A percentile compares a stretch with the other conserved stretches of the same genome.
Conservation (phyloP, 1,140 invertebrate species). For the Hycleus cichorii region DNA sequence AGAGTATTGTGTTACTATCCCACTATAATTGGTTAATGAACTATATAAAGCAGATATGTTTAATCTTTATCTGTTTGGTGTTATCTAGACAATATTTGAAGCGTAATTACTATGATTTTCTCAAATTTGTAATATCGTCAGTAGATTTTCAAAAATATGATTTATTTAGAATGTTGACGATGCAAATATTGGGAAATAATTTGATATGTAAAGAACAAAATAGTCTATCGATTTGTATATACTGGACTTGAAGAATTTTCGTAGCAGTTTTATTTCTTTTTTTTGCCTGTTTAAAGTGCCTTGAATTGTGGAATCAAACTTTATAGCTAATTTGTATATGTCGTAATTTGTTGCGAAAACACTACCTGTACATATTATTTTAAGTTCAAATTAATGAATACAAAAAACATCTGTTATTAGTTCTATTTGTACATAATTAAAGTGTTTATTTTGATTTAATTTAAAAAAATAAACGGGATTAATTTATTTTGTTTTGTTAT, state of each 20-base stretch:
- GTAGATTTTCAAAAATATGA: too few relatives aligned
- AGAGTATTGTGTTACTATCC: too few relatives aligned
- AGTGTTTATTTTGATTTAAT: slow-evolving; percentile 37
- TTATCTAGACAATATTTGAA: too few relatives aligned
- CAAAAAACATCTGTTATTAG: slow-evolving; percentile 20
- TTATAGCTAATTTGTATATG: slow-evolving; percentile 4
- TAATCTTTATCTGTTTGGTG: too few relatives aligned
- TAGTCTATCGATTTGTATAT: too few relatives aligned
- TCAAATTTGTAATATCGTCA: too few relatives aligned
- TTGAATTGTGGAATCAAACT: slow-evolving; percentile 11
- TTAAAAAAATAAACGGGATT: slow-evolving; percentile 39
- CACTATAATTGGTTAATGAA: too few relatives aligned
- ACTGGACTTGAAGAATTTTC: neutral
- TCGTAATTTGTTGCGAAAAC: slow-evolving; percentile 20
- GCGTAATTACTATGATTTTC: too few relatives aligned
- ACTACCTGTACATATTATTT: slow-evolving; percentile 19
- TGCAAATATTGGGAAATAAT: too few relatives aligned
- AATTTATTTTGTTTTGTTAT: slow-evolving; percentile 36
- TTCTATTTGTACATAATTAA: slow-evolving; percentile 20
- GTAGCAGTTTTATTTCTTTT: slow-evolving; percentile 10
- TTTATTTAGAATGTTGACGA: too few relatives aligned
- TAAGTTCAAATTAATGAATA: slow-evolving; percentile 8
- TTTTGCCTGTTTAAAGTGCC: slow-evolving; percentile 15
- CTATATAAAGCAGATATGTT: too few relatives aligned
- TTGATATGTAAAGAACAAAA: too few relatives aligned